phyloP scores from a whole-genome alignment of 2,797 vertebrate species.

The Morelia viridis region DNA sequence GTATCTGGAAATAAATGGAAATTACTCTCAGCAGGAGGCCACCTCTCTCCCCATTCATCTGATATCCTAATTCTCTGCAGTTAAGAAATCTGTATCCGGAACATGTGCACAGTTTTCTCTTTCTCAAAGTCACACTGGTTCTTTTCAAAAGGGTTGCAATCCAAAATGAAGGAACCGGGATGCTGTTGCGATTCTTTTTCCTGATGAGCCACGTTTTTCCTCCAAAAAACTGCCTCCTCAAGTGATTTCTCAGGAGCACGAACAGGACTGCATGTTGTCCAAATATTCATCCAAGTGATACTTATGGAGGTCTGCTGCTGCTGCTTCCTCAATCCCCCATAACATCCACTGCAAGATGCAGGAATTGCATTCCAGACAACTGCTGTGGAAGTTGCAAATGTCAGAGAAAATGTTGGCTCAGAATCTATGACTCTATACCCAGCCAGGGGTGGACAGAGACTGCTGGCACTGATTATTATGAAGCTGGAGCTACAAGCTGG shows the following conservation, averaged over 20 bases:
- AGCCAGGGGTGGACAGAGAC: too few species aligned
- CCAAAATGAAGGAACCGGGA: not conserved
- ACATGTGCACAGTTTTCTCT: not conserved
- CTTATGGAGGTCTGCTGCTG: not conserved
- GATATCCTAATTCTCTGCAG: constrained; percentile 56
- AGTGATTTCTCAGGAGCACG: too few species aligned
- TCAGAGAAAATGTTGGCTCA: too few species aligned
- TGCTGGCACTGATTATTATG: too few species aligned
- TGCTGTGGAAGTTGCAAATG: too few species aligned
- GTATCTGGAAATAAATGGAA: constrained; percentile 42
- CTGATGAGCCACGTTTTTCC: not conserved
- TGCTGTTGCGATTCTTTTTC: not conserved
- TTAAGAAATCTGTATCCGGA: constrained; percentile 21
- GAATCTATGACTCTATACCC: too few species aligned
- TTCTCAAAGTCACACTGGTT: fast-evolving
- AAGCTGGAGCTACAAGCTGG: too few species aligned
- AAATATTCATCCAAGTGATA: not conserved
- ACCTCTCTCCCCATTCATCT: constrained; percentile 29
- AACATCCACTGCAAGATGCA: too few species aligned
- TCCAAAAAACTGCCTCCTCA: too few species aligned
- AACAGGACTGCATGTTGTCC: not conserved
- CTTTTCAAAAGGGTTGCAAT: constrained; percentile 29
- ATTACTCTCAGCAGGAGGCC: constrained; percentile 48
- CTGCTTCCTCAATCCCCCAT: too few species aligned
- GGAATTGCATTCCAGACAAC: too few species aligned